Percentiles rank a stretch among this genome's conserved stretches.
phyloP scores from a whole-genome alignment of 1,140 invertebrate genomes.

The Branchinecta lindahli region DNA sequence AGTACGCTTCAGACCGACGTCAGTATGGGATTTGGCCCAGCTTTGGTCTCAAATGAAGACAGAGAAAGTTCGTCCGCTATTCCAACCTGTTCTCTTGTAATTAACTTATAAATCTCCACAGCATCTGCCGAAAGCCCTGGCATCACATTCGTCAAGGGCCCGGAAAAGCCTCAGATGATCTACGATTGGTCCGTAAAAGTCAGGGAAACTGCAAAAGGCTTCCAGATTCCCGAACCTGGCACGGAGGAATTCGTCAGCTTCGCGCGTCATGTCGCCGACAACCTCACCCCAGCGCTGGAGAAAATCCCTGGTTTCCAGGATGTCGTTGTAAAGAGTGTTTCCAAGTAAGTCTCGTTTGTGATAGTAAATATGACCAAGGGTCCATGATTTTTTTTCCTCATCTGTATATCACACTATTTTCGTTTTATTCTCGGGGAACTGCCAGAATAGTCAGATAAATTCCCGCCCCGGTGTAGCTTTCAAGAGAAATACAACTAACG shows the following conservation, averaged over 20 bases:
- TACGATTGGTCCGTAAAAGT: constrained; percentile 59
- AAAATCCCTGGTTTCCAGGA: constrained; percentile 54
- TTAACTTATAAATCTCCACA: too few species aligned
- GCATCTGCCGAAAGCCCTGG: not conserved
- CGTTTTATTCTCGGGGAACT: too few species aligned
- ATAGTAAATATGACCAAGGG: constrained; percentile 14
- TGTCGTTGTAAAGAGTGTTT: constrained; percentile 48
- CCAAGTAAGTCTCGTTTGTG: constrained; percentile 42
- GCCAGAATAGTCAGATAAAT: too few species aligned
- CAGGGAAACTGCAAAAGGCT: constrained; percentile 56
- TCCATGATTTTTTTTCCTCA: constrained; percentile 13
- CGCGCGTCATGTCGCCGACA: constrained; percentile 46
- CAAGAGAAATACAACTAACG: too few species aligned
- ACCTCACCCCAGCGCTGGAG: constrained; percentile 43
- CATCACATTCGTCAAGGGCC: not conserved
- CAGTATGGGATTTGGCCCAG: too few species aligned
- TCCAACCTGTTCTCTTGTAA: too few species aligned
- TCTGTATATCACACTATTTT: constrained; percentile 14
- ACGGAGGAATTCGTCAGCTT: constrained; percentile 53
- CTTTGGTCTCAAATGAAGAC: too few species aligned
- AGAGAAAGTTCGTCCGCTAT: too few species aligned
- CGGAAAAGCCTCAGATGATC: constrained; percentile 28
- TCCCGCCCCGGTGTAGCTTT: too few species aligned
- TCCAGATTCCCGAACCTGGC: constrained; percentile 46
- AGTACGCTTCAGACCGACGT: too few species aligned